Percentiles rank a stretch among this genome's conserved stretches.
These are phyloP conservation scores for Sigmodon hispidus DNA, from an alignment of 2,113 vertebrate genomes.

Conservation along the genomic window DNA sequence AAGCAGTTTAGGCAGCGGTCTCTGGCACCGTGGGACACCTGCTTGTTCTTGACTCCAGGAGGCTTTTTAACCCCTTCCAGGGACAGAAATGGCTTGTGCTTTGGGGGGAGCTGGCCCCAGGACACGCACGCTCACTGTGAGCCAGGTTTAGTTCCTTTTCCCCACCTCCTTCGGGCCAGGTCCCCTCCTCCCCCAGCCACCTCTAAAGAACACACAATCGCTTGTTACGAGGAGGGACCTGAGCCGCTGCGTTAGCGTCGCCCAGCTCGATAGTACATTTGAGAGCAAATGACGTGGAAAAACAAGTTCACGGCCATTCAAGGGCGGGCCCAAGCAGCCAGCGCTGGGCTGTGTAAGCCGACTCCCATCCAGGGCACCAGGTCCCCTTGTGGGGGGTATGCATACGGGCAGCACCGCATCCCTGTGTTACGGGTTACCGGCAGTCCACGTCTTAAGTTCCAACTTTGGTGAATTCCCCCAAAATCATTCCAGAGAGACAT, in stretches of 20 bases:
- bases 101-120: slow-evolving; percentile 83
- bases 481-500: slow-evolving; percentile 74
- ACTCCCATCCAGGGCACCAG: slow-evolving; percentile 59
- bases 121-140: slow-evolving; percentile 72
- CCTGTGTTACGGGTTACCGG: background rate
- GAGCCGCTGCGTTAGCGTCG: slow-evolving; percentile 61
- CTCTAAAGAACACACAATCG: slow-evolving; percentile 77
- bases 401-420: background rate
- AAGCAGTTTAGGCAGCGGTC: slow-evolving; percentile 91
- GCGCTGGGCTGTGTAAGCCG: slow-evolving; percentile 38
- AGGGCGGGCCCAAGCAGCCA: slow-evolving; percentile 62
- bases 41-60: slow-evolving; percentile 92
- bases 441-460: slow-evolving; percentile 32
- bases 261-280: slow-evolving; percentile 69
- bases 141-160: slow-evolving; percentile 63
- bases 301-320: slow-evolving; percentile 79
- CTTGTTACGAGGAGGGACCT: slow-evolving; percentile 76
- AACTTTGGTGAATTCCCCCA: slow-evolving; percentile 50
- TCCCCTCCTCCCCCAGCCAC: slow-evolving; percentile 76
- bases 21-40: slow-evolving; percentile 94
- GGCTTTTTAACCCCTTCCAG: slow-evolving; percentile 93
- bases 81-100: slow-evolving; percentile 87
- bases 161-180: slow-evolving; percentile 52
- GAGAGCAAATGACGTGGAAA: slow-evolving; percentile 82
- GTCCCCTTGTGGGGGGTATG: slow-evolving; percentile 6